Conservation (phyloP, 2,888 invertebrate species). For the Parapristionchus giblindavisi region DNA sequence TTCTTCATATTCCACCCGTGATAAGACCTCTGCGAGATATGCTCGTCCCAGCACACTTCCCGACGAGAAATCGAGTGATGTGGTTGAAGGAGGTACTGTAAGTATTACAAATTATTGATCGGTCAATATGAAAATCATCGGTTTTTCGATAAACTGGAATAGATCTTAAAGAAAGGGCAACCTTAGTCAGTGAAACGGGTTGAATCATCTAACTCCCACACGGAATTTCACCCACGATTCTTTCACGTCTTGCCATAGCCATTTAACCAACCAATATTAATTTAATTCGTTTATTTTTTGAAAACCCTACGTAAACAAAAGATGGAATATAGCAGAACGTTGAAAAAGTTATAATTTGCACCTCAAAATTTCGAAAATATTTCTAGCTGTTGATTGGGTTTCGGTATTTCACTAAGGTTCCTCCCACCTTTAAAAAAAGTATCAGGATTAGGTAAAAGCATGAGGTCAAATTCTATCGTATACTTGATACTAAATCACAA, state of each 20-base stretch:
- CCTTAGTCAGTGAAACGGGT: not conserved
- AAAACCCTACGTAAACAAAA: too few species aligned
- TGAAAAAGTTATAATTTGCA: too few species aligned
- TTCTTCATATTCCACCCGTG: conserved; percentile 49
- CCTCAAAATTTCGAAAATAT: too few species aligned
- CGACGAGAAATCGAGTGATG: conserved; percentile 47
- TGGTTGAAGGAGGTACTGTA: conserved; percentile 2
- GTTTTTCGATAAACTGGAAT: not conserved
- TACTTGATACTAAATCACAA: too few species aligned
- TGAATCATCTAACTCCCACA: too few species aligned
- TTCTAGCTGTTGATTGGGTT: too few species aligned
- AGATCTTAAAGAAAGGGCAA: not conserved
- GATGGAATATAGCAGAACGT: too few species aligned
- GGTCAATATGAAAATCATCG: not conserved
- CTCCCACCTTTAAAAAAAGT: too few species aligned
- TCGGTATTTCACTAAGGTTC: too few species aligned
- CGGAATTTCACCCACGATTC: not conserved
- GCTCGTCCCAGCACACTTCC: conserved; percentile 56
- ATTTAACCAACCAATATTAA: not conserved
- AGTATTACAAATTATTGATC: not conserved
- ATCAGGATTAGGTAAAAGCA: too few species aligned
- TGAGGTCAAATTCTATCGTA: too few species aligned
- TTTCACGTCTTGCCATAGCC: not conserved
- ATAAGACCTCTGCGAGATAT: conserved; percentile 51
- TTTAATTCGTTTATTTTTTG: too few species aligned